Evolutionary conservation across 2,888 invertebrate genomes (phyloP).

Genomic region (Pyrochroa serraticornis): DNA sequence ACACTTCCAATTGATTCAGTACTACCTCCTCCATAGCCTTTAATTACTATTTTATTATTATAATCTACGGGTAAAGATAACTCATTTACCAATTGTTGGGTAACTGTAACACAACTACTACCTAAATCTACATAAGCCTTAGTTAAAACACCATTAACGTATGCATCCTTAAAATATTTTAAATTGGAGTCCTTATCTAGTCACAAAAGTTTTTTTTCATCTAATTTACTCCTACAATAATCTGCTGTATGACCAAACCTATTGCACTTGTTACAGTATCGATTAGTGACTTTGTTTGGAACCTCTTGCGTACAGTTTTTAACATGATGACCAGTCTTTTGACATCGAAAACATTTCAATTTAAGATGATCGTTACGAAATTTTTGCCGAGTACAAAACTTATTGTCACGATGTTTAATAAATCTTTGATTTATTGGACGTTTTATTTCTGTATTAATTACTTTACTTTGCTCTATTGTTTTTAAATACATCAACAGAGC

Average conservation of each 20-base stretch:
- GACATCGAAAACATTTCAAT: too few species aligned
- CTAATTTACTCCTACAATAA: too few species aligned
- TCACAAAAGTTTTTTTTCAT: too few species aligned
- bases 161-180: constrained; percentile 7
- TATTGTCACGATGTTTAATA: too few species aligned
- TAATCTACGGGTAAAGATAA: background rate
- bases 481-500: background rate
- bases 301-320: too few species aligned
- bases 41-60: background rate
- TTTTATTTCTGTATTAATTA: too few species aligned
- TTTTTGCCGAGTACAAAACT: too few species aligned
- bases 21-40: background rate
- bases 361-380: too few species aligned
- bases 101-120: constrained; percentile 3
- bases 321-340: too few species aligned
- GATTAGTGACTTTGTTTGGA: too few species aligned
- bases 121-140: constrained; percentile 1
- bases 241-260: background rate
- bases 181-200: background rate
- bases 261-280: background rate
- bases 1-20: background rate
- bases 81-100: background rate
- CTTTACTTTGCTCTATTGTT: background rate
- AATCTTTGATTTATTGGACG: too few species aligned
- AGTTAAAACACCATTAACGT: background rate